Base-by-base conservation (phyloP, 2,113 vertebrate species). In the Apteryx owenii region DNA sequence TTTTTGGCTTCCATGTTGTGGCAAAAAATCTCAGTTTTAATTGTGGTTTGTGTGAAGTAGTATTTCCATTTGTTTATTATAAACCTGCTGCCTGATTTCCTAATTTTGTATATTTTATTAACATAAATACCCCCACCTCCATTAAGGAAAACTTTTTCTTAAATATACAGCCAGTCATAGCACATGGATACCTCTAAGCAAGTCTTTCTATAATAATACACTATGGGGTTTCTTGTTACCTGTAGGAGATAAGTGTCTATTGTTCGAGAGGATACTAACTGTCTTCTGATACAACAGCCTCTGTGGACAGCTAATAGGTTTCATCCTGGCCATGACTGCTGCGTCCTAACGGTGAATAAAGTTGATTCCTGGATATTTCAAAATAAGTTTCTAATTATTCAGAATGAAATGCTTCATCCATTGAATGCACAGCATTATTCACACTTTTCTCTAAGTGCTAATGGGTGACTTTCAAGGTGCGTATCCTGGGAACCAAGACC, bases 331-430 rank as follows among this genome's bases (percentile, higher is more conserved):
- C 80, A 16, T 2, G 2, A 21, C 0, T 58, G 78, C 48, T 22
- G 9, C 56, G 20, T 81, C 64, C 42, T 78, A 51, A 2, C 0
- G 48, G 61, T 60, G 73, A 75, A 89, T 58, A 5, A 78, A 75
- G 65, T 10, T 44, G 25, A 40, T 85, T 86, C 48, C 61, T 31
- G 40, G 38, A 2, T 65, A 9, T 71, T 71, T 51, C 38, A 61
- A n/a, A 44, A 38, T 29, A 26, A 76, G 31, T 44, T 56, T 78
- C 66, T 73, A 13, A 80, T 86, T 42, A 31, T 51, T 69, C 2
- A 1, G 64, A 85, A 91, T 0, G 0, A 71, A 89, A 36, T 2
- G 0, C 40, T 84, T 78, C 0, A 2, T n/a, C 48, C 38, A 1
- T 11, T 33, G 40, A 70, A 44, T 2, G 33, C 50, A 9, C n/a